Evolutionary conservation across 1,140 invertebrate genomes (phyloP), one percentile per base, ranked within the genome.

Genomic region (Drosophila rufa): DNA sequence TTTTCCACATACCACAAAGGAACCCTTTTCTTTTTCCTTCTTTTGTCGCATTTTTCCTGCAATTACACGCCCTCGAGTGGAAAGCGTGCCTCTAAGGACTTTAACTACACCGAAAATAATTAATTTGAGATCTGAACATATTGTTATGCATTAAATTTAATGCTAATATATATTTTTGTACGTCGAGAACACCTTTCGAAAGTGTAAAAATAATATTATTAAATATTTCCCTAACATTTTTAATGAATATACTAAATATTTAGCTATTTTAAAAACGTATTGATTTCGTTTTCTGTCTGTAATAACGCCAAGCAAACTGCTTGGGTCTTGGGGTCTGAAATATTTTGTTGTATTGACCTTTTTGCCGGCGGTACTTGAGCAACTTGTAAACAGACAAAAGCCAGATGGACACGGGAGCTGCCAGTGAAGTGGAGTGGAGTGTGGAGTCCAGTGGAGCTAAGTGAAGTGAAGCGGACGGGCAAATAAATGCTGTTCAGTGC

Each of bases 41-140:
- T 27, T 14, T 46, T 30, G 22, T 19, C 9, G 7, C 38, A 67
- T 46, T 25, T 22, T 25, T 67, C 43, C 56, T 60, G 50, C 64
- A 83, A 80, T 83, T 84, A 80, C 73, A 61, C 45, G 67, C 38
- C 30, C 56, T 84, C 75, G 75, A 81, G 75, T 59, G 82, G 69
- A 55, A 79, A 27, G 53, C 67, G 60, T 74, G 71, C 60, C 50
- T 45, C 47, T 5, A 42, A 62, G 61, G 42, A 47, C 38, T 27
- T 55, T 38, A 60, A 22, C 5, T 55, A 50, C 56, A 59, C 56
- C 12, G 17, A 46, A 62, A 59, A 40, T 61, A 62, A 64, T 14
- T 19, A 22, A 36, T 9, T n/a, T 8, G 4, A 2, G 27, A 61
- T 3, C 22, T 15, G 4, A 42, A 30, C 22, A 25, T 3, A 25